These are phyloP conservation scores for Teleiodes luculella DNA, from an alignment of 2,888 invertebrate genomes.

Conservation along the genomic window DNA sequence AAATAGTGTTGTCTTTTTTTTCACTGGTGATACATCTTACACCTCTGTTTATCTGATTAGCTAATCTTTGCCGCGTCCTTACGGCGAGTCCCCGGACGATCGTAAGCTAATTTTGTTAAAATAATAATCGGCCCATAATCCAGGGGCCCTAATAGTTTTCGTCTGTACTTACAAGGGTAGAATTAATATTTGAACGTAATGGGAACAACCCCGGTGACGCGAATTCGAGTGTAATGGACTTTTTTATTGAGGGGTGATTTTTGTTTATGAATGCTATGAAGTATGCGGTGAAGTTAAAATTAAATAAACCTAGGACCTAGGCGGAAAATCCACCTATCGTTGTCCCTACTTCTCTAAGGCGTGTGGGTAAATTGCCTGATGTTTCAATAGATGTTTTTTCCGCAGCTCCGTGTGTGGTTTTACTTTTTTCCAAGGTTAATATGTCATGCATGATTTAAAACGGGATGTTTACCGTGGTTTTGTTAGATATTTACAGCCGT, in stretches of 20 bases:
- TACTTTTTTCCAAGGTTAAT: too few species aligned
- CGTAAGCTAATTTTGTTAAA: constrained; percentile 77
- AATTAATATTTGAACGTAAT: constrained; percentile 67
- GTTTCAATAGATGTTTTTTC: too few species aligned
- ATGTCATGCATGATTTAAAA: too few species aligned
- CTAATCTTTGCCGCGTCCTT: constrained; percentile 46
- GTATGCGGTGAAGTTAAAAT: too few species aligned
- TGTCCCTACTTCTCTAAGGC: too few species aligned
- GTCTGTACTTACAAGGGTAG: constrained; percentile 58
- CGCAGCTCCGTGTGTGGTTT: too few species aligned
- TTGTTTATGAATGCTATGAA: constrained; percentile 1
- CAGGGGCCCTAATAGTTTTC: constrained; percentile 72
- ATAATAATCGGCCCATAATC: constrained; percentile 75
- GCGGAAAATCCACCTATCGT: too few species aligned
- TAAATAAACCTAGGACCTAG: too few species aligned
- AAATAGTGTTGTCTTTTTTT: too few species aligned
- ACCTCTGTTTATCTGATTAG: neutral
- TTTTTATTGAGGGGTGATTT: constrained; percentile 8
- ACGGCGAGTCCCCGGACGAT: constrained; percentile 53
- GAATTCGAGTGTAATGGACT: constrained; percentile 3
- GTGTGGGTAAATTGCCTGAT: too few species aligned
- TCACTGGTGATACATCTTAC: neutral
- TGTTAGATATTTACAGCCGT: too few species aligned
- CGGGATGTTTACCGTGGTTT: too few species aligned
- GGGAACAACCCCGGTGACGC: constrained; percentile 19